Base-by-base conservation (phyloP, 2,888 invertebrate species). In the Hydriomena furcata region DNA sequence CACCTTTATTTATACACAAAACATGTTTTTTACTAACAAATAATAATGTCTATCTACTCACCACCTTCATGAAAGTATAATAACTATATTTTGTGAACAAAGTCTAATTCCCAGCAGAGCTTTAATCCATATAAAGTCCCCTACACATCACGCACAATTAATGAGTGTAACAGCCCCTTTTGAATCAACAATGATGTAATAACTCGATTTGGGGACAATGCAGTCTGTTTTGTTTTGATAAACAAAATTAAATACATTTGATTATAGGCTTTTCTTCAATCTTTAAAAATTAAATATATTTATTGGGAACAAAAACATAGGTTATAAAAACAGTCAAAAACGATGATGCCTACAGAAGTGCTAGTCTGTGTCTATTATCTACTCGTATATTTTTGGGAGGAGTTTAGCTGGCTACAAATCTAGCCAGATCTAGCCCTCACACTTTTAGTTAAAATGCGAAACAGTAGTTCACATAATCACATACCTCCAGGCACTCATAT, bases 121-220 rank as follows among this genome's bases (percentile, higher is more conserved):
- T 65, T 63, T 75, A 74, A 78, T 77, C 78, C 82, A 79, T 75
- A 73, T 63, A 60, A 65, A 69, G 73, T 71, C 68, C 84, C 82
- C 76, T 79, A 66, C 71, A 73, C 75, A 81, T 85, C 83, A 82
- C 76, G 73, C 68, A 84, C 85, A 84, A 84, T 87, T 84, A 88
- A 89, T 88, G 87, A 80, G 69, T 82, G 82, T 83, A 78, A 78
- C 77, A 79, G 79, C 75, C 71, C 83, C 84, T 83, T 83, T 82
- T 69, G 71, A 81, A 74, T 80, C 76, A 82, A 82, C 82, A 79
- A 80, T 81, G 74, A 79, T 67, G 71, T 77, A 75, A 82, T 85
- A 85, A 82, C 79, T 82, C 71, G 79, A 82, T 83, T 83, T 78
- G 69, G 70, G 60, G 66, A 73, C 73, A 79, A 76, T 75, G 72